These are phyloP conservation scores for Carpatolechia fugitivella DNA, from an alignment of 2,888 invertebrate genomes.

Conservation along the genomic window DNA sequence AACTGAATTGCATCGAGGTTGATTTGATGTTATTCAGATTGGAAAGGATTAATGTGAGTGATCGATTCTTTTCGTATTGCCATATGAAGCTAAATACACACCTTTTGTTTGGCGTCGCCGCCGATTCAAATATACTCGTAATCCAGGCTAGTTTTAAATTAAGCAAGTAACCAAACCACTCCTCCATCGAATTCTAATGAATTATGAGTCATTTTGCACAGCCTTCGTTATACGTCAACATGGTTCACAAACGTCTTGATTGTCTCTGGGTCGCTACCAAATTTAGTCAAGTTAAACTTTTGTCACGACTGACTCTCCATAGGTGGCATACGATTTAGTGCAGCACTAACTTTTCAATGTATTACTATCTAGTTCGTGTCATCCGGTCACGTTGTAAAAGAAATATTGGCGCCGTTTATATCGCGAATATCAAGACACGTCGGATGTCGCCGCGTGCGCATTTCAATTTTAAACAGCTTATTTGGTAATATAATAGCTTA, in stretches of 20 bases:
- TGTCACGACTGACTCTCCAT: neutral
- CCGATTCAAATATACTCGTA: neutral
- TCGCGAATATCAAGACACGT: slow-evolving; percentile 47
- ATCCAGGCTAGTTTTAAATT: neutral
- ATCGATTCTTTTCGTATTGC: too few relatives aligned
- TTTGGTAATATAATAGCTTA: slow-evolving; percentile 30
- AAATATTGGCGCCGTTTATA: slow-evolving; percentile 47
- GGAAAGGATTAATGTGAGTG: neutral
- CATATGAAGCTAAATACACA: too few relatives aligned
- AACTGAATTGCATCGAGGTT: slow-evolving; percentile 3
- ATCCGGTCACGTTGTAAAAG: slow-evolving; percentile 49
- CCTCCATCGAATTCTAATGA: neutral
- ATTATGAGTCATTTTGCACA: neutral
- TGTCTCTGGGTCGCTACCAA: neutral
- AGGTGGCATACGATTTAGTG: neutral
- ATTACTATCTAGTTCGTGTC: slow-evolving; percentile 19
- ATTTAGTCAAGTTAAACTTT: neutral
- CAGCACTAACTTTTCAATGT: neutral
- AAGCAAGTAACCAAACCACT: neutral
- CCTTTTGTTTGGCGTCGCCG: too few relatives aligned
- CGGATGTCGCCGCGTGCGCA: slow-evolving; percentile 28
- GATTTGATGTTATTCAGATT: neutral
- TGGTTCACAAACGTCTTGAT: neutral
- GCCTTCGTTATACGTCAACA: neutral
- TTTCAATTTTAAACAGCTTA: slow-evolving; percentile 34